These are phyloP conservation scores for Cactoblastis cactorum DNA, from an alignment of 2,888 invertebrate species.

Conservation along the genomic window DNA sequence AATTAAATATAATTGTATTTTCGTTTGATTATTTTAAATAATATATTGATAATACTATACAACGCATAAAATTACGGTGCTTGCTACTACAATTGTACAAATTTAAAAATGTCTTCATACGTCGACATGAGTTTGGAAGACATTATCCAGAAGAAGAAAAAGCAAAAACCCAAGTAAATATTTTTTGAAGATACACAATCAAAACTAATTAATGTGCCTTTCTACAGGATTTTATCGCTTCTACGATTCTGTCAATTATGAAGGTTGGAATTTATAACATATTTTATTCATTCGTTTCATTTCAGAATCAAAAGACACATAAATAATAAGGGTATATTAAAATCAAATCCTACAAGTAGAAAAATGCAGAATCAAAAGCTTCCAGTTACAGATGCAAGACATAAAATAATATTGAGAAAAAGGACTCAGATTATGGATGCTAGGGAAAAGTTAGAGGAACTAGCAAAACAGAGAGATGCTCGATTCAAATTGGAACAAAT, in stretches of 20 bases:
- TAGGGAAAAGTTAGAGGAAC: conserved; percentile 87
- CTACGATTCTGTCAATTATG: too few relatives aligned
- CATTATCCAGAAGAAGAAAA: conserved; percentile 66
- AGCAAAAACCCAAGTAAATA: conserved; percentile 45
- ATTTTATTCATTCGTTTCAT: conserved; percentile 12
- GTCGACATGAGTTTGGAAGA: conserved; percentile 73
- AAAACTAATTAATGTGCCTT: too few relatives aligned
- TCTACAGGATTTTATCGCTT: too few relatives aligned
- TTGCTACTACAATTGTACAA: not conserved
- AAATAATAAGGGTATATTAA: conserved; percentile 20
- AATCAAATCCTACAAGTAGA: conserved; percentile 26
- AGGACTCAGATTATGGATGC: conserved; percentile 88
- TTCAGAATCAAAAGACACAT: conserved; percentile 29
- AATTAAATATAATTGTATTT: too few relatives aligned
- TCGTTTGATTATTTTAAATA: too few relatives aligned
- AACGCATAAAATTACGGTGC: not conserved
- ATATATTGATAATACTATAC: too few relatives aligned
- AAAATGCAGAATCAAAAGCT: conserved; percentile 25
- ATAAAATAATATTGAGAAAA: conserved; percentile 88
- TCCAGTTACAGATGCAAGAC: conserved; percentile 83
- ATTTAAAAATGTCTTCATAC: conserved; percentile 51
- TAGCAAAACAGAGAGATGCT: conserved; percentile 87
- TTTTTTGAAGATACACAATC: not conserved
- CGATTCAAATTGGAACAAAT: conserved; percentile 84
- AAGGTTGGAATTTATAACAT: too few relatives aligned